phyloP scores from a whole-genome alignment of 2,113 vertebrate genomes.

The Saccopteryx leptura region DNA sequence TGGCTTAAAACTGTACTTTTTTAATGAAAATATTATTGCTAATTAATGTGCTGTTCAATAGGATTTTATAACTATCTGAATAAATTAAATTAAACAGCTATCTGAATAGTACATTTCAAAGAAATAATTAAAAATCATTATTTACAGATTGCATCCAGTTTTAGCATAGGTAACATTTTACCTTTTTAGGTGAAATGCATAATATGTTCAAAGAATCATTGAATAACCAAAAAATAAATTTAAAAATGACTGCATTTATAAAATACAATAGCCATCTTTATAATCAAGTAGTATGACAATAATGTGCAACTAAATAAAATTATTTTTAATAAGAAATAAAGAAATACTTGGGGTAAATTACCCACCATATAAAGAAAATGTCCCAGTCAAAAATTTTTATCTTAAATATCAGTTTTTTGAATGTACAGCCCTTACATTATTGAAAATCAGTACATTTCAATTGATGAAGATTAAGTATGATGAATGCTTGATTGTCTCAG shows the following conservation, averaged over 20 bases:
- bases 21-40: not conserved
- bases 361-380: not conserved
- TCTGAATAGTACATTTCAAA: not conserved
- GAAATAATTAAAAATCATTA: not conserved
- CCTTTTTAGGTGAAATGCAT: slow-evolving; percentile 10
- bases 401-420: slow-evolving; percentile 26
- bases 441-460: slow-evolving; percentile 63
- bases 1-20: not conserved
- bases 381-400: not conserved
- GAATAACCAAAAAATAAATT: not conserved
- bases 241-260: not conserved
- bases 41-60: not conserved
- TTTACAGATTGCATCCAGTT: not conserved
- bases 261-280: not conserved
- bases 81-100: not conserved
- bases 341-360: slow-evolving; percentile 37
- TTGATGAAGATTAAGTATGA: not conserved
- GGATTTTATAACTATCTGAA: not conserved
- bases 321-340: not conserved
- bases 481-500: slow-evolving; percentile 51
- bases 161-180: slow-evolving; percentile 27
- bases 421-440: not conserved
- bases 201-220: not conserved
- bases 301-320: slow-evolving; percentile 49
- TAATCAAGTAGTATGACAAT: not conserved